These are phyloP conservation scores for Papio anubis DNA, from an alignment of 2,113 vertebrate genomes.

Conservation along the genomic window DNA sequence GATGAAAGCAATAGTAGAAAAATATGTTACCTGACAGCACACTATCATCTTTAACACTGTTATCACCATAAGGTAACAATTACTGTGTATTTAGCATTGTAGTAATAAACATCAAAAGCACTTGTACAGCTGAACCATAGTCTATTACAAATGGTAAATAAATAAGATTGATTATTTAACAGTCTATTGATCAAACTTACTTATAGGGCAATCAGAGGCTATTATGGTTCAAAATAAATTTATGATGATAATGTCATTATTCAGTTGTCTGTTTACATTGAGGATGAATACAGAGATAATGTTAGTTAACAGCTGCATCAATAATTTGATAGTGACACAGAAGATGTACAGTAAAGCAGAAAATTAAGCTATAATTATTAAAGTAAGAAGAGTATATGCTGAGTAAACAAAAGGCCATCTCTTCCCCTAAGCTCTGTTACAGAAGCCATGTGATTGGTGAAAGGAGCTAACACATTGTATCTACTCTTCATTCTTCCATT, in stretches of 20 bases:
- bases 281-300: not conserved
- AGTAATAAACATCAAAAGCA: constrained; percentile 23
- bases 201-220: not conserved
- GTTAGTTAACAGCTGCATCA: not conserved
- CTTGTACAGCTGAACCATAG: not conserved
- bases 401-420: not conserved
- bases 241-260: not conserved
- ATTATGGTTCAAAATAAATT: constrained; percentile 21
- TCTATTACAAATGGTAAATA: not conserved
- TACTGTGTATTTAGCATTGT: not conserved
- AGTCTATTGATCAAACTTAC: constrained; percentile 16
- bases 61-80: not conserved
- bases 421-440: not conserved
- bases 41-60: not conserved
- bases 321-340: not conserved
- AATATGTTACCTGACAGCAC: not conserved
- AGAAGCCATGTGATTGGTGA: not conserved
- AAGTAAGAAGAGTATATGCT: not conserved
- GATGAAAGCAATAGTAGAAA: constrained; percentile 8
- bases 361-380: not conserved
- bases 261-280: not conserved
- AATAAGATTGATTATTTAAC: not conserved
- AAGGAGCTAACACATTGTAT: not conserved
- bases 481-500: not conserved
- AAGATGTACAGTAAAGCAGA: not conserved